phyloP scores from a whole-genome alignment of 2,797 vertebrate genomes.

The Dermochelys coriacea region DNA sequence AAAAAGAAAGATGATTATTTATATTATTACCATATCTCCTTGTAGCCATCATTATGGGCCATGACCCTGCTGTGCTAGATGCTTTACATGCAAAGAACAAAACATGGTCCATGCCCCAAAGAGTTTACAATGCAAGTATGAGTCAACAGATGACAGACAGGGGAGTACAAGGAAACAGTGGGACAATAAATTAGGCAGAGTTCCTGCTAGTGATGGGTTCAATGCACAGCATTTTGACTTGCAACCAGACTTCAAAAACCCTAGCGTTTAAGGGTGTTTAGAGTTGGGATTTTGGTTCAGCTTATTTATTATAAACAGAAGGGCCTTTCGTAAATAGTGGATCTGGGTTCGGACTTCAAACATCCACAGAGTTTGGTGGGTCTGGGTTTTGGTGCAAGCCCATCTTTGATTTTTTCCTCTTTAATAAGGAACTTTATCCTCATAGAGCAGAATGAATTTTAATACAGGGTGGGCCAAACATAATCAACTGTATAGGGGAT shows the following conservation, averaged over 20 bases:
- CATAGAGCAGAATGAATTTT: background rate
- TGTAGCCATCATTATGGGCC: background rate
- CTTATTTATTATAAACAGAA: background rate
- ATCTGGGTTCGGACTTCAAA: background rate
- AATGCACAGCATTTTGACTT: background rate
- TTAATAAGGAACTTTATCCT: background rate
- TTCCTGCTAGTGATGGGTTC: background rate
- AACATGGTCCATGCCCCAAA: background rate
- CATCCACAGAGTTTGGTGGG: background rate
- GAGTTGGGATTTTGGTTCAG: background rate
- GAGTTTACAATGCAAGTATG: background rate
- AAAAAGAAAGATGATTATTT: background rate
- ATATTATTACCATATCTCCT: too few relatives aligned
- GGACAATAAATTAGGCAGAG: background rate
- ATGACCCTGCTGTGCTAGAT: background rate
- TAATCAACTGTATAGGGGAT: background rate
- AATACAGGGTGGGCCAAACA: background rate
- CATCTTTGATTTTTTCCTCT: background rate
- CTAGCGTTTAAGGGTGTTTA: background rate
- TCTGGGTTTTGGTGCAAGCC: background rate
- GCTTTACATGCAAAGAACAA: background rate
- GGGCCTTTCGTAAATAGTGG: background rate
- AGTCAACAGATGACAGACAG: background rate
- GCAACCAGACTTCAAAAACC: background rate
- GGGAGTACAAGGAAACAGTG: background rate